These are phyloP conservation scores for Lasiommata megera DNA, from an alignment of 2,888 invertebrate genomes.

Conservation along the genomic window DNA sequence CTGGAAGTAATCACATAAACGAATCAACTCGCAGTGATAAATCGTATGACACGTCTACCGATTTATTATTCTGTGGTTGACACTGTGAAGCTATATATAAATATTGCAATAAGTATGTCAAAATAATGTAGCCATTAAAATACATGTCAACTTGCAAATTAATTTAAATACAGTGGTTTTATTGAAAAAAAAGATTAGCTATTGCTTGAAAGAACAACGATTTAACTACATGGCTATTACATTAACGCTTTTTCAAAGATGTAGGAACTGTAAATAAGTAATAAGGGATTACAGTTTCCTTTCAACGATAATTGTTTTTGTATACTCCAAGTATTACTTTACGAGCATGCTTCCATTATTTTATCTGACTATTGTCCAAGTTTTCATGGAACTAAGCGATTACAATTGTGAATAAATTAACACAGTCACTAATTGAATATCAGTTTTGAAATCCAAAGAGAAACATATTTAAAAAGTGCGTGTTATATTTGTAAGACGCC, in stretches of 20 bases:
- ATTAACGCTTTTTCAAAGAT: not conserved
- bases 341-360: no score
- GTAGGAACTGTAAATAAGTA: not conserved
- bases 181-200: not conserved
- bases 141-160: conserved; percentile 31
- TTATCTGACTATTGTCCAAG: no score
- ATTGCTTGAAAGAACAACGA: not conserved
- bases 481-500: no score
- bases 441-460: no score
- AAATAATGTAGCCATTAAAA: conserved; percentile 37
- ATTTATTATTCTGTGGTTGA: conserved; percentile 57
- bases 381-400: no score
- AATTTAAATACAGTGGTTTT: not conserved
- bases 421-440: no score
- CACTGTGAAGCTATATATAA: conserved; percentile 50
- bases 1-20: conserved; percentile 60
- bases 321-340: no score
- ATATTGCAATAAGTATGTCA: conserved; percentile 36
- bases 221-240: not conserved
- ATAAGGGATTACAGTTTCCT: not conserved
- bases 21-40: conserved; percentile 68
- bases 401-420: no score
- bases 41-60: conserved; percentile 60
- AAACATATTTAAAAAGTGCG: no score
- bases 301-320: not conserved